Conservation (phyloP, 53 echinoderm and acorn worm species). For the Paracentrotus lividus region DNA sequence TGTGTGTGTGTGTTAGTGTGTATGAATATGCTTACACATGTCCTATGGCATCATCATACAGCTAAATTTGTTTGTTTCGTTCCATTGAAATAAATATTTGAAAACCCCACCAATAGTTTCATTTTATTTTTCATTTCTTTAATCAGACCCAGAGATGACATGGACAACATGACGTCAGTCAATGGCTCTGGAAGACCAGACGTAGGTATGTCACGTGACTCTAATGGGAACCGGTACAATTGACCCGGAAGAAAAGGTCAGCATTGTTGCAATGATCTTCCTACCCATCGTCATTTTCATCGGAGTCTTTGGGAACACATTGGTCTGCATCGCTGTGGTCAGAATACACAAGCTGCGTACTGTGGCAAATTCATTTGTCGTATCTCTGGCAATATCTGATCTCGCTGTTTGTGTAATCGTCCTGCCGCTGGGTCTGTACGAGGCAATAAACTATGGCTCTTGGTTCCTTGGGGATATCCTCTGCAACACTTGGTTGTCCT, state of each 20-base stretch:
- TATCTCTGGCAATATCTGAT: conserved; percentile 64
- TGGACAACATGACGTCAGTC: neutral
- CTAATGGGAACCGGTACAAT: conserved; percentile 31
- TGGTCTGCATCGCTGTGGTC: conserved; percentile 65
- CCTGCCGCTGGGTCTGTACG: conserved; percentile 61
- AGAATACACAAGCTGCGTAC: conserved; percentile 65
- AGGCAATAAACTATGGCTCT: conserved; percentile 12
- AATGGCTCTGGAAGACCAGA: neutral
- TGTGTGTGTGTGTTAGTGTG: too few relatives aligned
- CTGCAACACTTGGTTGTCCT: conserved; percentile 61
- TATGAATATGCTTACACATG: too few relatives aligned
- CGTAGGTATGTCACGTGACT: neutral
- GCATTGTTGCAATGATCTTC: conserved; percentile 59
- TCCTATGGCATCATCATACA: too few relatives aligned
- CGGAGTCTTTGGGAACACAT: conserved; percentile 59
- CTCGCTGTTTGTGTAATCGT: conserved; percentile 58
- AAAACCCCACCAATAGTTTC: too few relatives aligned
- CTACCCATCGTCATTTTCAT: conserved; percentile 34
- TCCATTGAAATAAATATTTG: too few relatives aligned
- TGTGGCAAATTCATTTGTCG: conserved; percentile 64
- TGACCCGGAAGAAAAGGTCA: conserved; percentile 61
- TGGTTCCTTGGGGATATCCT: conserved; percentile 59
- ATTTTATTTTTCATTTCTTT: too few relatives aligned
- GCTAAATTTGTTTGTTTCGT: too few relatives aligned
- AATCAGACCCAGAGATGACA: neutral